Percentiles rank a stretch among this genome's conserved stretches.
phyloP scores from a whole-genome alignment of 2,888 invertebrate genomes.

The Hemaris fuciformis region DNA sequence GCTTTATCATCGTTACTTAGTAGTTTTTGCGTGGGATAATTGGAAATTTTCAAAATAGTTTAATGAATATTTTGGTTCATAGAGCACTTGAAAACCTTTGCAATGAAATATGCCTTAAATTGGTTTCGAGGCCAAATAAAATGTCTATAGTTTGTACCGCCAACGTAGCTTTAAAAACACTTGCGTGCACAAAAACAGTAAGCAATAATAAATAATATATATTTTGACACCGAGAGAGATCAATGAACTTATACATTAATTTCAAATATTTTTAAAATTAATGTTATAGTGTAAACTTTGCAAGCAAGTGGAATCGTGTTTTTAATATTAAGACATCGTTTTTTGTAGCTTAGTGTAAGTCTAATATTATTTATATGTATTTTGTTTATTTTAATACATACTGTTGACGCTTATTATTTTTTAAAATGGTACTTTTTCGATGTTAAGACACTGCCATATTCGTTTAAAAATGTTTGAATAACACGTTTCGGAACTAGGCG shows the following conservation, averaged over 20 bases:
- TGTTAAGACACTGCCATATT: slow-evolving; percentile 70
- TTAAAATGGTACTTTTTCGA: slow-evolving; percentile 43
- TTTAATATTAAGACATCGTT: background rate
- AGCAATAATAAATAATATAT: slow-evolving; percentile 11
- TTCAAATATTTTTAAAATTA: background rate
- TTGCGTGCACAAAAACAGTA: slow-evolving; percentile 24
- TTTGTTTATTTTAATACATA: background rate
- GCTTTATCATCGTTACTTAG: slow-evolving; percentile 5
- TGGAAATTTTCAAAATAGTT: background rate
- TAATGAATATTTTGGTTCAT: background rate
- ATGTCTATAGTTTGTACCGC: slow-evolving; percentile 28
- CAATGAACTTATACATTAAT: background rate
- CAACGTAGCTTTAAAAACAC: slow-evolving; percentile 22
- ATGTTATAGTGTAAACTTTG: background rate
- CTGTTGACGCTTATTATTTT: slow-evolving; percentile 73
- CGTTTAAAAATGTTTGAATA: slow-evolving; percentile 26
- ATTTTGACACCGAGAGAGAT: background rate
- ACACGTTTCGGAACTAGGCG: slow-evolving; percentile 21
- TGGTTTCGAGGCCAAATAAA: background rate
- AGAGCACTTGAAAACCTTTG: background rate
- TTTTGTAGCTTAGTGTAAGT: slow-evolving; percentile 1
- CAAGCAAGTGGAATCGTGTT: background rate
- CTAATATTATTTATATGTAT: slow-evolving; percentile 1
- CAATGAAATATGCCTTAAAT: background rate
- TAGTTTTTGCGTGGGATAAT: background rate